Conservation (phyloP, 2,113 vertebrate genomes). For the Pipra filicauda region DNA sequence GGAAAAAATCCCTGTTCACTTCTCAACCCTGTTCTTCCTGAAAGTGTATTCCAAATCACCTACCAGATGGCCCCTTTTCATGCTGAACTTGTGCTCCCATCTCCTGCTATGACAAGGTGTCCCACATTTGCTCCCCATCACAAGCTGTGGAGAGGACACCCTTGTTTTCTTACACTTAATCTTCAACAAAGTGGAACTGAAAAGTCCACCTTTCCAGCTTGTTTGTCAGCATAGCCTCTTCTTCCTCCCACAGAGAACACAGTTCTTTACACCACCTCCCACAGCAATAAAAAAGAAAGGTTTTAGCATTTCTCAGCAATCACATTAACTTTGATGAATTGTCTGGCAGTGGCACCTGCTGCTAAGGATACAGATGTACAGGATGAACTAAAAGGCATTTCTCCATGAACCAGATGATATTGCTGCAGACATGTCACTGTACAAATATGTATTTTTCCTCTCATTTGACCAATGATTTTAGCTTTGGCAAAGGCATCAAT, state of each 20-base stretch:
- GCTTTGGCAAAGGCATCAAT: background rate
- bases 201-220: background rate
- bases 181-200: background rate
- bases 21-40: background rate
- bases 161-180: background rate
- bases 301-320: background rate
- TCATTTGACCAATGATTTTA: background rate
- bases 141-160: background rate
- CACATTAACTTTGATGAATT: conserved; percentile 16
- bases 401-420: background rate
- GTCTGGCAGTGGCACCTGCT: conserved; percentile 65
- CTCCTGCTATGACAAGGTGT: background rate
- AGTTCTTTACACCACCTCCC: background rate
- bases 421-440: background rate
- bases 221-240: background rate
- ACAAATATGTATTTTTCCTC: background rate
- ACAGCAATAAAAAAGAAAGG: background rate
- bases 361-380: conserved; percentile 55
- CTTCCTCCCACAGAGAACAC: background rate
- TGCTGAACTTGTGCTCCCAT: background rate
- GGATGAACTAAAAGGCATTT: conserved; percentile 26
- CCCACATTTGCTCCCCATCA: background rate
- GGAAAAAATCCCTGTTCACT: background rate
- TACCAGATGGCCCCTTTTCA: background rate
- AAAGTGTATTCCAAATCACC: background rate